Base-by-base conservation (phyloP, 2,888 invertebrate genomes). In the Cheilosia scutellata region DNA sequence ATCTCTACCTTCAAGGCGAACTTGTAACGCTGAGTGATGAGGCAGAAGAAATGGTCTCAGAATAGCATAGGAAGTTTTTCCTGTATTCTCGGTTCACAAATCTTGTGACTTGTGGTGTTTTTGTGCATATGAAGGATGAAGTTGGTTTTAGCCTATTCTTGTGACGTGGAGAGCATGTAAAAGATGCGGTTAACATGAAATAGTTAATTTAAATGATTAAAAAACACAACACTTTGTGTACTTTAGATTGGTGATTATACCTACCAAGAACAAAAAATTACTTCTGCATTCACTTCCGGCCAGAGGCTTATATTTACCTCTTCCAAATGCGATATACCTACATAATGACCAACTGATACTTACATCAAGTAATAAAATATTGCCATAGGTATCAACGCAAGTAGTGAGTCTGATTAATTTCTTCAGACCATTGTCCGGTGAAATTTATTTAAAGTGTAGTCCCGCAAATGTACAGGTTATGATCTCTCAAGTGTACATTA, bases 1-100 rank as follows among this genome's bases (percentile, higher is more conserved):
- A 79, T 40, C 44, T 71, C 55, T 72, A 78, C 76, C 70, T 76
- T 82, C 58, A 65, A 71, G 82, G 72, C 71, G 63, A 76, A 77
- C 40, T 72, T 47, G 62, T 63, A 66, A 77, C 33, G 60, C 47
- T 65, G 65, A 53, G 74, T 37, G 74, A 68, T 78, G 72, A 57
- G 62, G 27, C 37, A 47, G n/a, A 47, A 66, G 49, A 62, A 75
- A 47, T 37, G 33, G 11, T 9, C 16, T 13, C 9, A 42, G 63
- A 71, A 71, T 70, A 31, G 62, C 16, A 47, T 5, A 20, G 25
- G 71, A 65, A 44, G 25, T 55, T 53, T 65, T 65, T 65, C 25
- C 53, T 53, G 65, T 47, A 58, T 44, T 76, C 53, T 65, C 13
- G 44, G 44, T 58, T 51, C 29, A 51, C 37, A 76, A 70, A 42